These are phyloP conservation scores for Xylocopa sonorina DNA, from an alignment of 1,140 invertebrate genomes.

Conservation along the genomic window DNA sequence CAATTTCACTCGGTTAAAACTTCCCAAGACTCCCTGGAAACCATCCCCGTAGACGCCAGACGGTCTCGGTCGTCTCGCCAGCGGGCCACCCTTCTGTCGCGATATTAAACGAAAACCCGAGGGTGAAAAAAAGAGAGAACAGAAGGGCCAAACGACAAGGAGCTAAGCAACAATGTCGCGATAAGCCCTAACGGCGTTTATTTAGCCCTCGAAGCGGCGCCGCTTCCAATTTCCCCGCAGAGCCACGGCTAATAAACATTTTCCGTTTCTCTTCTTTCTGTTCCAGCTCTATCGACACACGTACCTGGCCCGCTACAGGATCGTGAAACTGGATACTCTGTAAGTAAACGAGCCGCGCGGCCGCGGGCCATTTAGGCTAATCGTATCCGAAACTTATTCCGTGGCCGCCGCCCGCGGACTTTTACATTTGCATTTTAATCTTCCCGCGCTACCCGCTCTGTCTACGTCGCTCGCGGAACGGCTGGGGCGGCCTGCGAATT, in stretches of 20 bases:
- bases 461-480: neutral
- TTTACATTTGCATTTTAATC: constrained; percentile 77
- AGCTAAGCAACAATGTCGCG: neutral
- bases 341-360: constrained; percentile 77
- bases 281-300: constrained; percentile 84
- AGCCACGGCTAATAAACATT: constrained; percentile 40
- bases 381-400: constrained; percentile 77
- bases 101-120: too few relatives aligned
- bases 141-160: neutral
- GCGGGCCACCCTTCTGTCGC: too few relatives aligned
- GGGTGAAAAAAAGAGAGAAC: too few relatives aligned
- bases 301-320: constrained; percentile 83
- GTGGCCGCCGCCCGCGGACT: constrained; percentile 38
- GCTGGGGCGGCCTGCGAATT: constrained; percentile 64
- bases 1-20: too few relatives aligned
- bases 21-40: too few relatives aligned
- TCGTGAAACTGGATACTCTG: constrained; percentile 82
- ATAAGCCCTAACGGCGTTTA: constrained; percentile 8
- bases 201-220: constrained; percentile 13
- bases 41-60: too few relatives aligned
- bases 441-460: constrained; percentile 4
- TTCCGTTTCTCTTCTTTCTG: constrained; percentile 65
- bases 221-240: constrained; percentile 19
- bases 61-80: too few relatives aligned
- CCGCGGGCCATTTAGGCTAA: constrained; percentile 70